A percentile compares a stretch with the other conserved stretches of the same genome.
Conservation (phyloP, 2,888 invertebrate species). For the Lissonota sp. region DNA sequence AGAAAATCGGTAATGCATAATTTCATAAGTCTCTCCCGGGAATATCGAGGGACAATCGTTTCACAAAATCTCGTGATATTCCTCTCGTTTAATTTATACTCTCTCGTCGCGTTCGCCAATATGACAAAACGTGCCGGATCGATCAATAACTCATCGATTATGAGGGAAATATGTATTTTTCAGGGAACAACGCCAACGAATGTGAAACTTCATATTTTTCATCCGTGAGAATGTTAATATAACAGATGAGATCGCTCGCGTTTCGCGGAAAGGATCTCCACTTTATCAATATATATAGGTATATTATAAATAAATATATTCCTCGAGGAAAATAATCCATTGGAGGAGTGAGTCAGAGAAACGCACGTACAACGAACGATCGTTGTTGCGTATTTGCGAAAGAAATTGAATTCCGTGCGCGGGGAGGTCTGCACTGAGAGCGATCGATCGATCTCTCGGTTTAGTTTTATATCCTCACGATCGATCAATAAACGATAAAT, state of each 20-base stretch:
- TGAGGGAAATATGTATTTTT: neutral
- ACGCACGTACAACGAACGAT: neutral
- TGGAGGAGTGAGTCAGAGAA: neutral
- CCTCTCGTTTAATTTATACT: slow-evolving; percentile 10
- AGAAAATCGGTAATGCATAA: slow-evolving; percentile 37
- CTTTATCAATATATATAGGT: neutral
- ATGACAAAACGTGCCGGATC: slow-evolving; percentile 8
- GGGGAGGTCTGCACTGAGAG: slow-evolving; percentile 38
- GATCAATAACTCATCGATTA: slow-evolving; percentile 10
- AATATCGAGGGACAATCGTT: slow-evolving; percentile 26
- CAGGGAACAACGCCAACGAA: slow-evolving; percentile 28
- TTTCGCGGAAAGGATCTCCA: neutral
- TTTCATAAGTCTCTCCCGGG: slow-evolving; percentile 34
- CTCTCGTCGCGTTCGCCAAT: neutral
- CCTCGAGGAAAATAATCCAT: neutral
- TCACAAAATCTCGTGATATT: slow-evolving; percentile 28
- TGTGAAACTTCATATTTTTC: slow-evolving; percentile 2
- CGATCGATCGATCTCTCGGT: slow-evolving; percentile 34
- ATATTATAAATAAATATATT: neutral
- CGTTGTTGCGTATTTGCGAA: slow-evolving; percentile 37
- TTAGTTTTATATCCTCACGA: slow-evolving; percentile 7
- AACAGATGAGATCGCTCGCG: neutral
- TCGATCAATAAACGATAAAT: slow-evolving; percentile 51
- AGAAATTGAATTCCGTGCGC: slow-evolving; percentile 58
- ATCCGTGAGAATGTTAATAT: slow-evolving; percentile 4